Evolutionary conservation across 2,888 invertebrate genomes (phyloP), one percentile per base, ranked within the genome.

Genomic region (Drosophila pseudotakahashii): DNA sequence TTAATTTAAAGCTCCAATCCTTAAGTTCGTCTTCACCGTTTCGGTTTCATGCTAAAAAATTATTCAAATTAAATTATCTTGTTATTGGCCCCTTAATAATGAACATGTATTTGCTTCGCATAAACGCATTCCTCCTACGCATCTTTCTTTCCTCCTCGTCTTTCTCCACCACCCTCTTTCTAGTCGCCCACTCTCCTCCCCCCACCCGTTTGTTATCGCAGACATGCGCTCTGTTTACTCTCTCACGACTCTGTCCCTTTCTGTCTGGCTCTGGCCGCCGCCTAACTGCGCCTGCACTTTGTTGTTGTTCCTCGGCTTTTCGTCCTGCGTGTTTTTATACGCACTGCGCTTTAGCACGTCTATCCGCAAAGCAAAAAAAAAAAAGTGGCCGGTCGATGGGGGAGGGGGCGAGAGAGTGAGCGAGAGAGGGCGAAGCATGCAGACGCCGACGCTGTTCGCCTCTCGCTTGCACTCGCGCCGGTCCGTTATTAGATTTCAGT

Each of bases 291-390:
- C 44, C 44, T 67, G 42, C 36, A 13, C 42, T 52, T 60, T 51
- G 63, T 81, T 60, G 55, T 63, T 60, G 55, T 63, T 60, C 39
- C 45, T 57, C 19, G 41, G 39, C 62, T 71, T 85, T 69, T 86
- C 78, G 81, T 81, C 78, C 84, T 77, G 73, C 74, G 73, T 86
- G 87, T 84, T 84, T 84, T 84, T 88, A 84, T 88, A 84, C 84
- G 78, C 84, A 79, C 81, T 84, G 78, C 81, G 77, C 78, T 80
- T 72, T 88, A 76, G 75, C 68, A 74, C 58, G 84, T 86, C 88
- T 84, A 83, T 84, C 88, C 84, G 80, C 77, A 83, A 71, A 44
- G 52, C 79, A 76, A 52, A 19, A 42, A 19, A 52, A 19, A 42
- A 19, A 37, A 34, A 34, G 11, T 34, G 11, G 34, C 13, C 34